Base-by-base conservation (phyloP, 2,797 vertebrate genomes). In the Morus bassanus region DNA sequence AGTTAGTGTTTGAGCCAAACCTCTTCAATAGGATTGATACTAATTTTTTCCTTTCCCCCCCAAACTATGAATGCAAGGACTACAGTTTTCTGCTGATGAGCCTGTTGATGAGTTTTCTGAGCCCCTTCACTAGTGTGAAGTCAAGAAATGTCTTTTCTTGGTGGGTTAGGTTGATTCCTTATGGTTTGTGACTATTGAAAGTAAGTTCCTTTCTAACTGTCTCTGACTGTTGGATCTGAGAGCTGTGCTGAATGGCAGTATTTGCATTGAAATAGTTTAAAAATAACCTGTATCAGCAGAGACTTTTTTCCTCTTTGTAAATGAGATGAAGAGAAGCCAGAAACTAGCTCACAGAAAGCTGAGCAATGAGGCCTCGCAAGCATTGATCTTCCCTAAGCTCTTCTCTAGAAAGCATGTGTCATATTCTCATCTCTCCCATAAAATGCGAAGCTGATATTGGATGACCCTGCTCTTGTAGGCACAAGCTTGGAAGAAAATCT, bases 311-410 rank as follows among this genome's bases (percentile, higher is more conserved):
- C 13, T 81, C 79, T 95, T 82, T 48, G 61, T 72, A 84, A 81
- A 93, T 73, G 10, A 50, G 74, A 33, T 31, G 59, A 95, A 68
- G 69, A 81, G 68, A 87, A 93, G 60, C 48, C 56, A 95, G 86
- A 82, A 94, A 69, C 91, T 39, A 83, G 61, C 64, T 82, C 75
- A 30, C 31, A 63, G 69, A 77, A 91, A 50, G 88, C 85, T 85
- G 54, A 84, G 67, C 82, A 83, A 7, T 78, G 75, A 69, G 51
- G 37, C 75, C 61, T 87, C 37, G 19, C 35, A 63, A 64, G 75
- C 57, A 61, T 1, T 91, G 83, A 85, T 95, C 85, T 89, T 70
- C 86, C 41, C 7, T 77, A 70, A 94, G 67, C 70, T 70, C 35
- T 74, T 82, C 77, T 90, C 70, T 82, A 39, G 91, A 78, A 93